Base-by-base conservation (phyloP, 2,113 vertebrate species). In the Hypanus sabinus region DNA sequence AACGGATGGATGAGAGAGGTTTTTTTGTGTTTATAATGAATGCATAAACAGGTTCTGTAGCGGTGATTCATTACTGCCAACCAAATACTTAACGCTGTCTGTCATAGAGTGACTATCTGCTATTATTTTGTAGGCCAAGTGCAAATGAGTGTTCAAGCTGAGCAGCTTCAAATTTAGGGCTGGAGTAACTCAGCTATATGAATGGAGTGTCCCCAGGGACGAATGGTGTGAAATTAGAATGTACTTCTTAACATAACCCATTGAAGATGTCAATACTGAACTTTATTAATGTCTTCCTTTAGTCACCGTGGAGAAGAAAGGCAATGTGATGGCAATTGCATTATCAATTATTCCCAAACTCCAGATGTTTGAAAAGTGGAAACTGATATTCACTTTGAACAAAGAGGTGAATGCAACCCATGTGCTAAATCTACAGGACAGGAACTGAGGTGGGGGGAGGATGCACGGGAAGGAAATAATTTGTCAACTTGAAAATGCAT, bases 1-100 rank as follows among this genome's bases (percentile, higher is more conserved):
- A 97, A 97, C 96, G 95, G 94, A 94, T 92, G 94, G 83, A 95
- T 97, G 96, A 96, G 96, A 96, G 95, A 95, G 94, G 22, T 96
- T 96, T 96, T 95, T 93, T 30, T 93, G 65, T 73, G 71, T 73
- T 93, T 93, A 30, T 93, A 75, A 93, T 36, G 22, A 93, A 71
- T 73, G 68, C 91, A 75, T 27, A 93, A 93, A 93, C 68, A 93
- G 91, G 36, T 93, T 73, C 68, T 93, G 60, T 73, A 55, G 68
- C 68, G 55, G 22, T 46, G 91, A 93, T 93, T 73, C 91, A 93
- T 75, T 93, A 93, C 36, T 93, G 91, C 20, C 68, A 20, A 46
- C 24, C 24, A 5, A 55, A 68, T 55, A 93, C 91, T 93, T 92
- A 46, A 38, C 1, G 90, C 90, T 93, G 70, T 36, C 91, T 93